A percentile compares a stretch with the other conserved stretches of the same genome.
Evolutionary conservation across 2,888 invertebrate species (phyloP).

Genomic region (Athalia rosae): DNA sequence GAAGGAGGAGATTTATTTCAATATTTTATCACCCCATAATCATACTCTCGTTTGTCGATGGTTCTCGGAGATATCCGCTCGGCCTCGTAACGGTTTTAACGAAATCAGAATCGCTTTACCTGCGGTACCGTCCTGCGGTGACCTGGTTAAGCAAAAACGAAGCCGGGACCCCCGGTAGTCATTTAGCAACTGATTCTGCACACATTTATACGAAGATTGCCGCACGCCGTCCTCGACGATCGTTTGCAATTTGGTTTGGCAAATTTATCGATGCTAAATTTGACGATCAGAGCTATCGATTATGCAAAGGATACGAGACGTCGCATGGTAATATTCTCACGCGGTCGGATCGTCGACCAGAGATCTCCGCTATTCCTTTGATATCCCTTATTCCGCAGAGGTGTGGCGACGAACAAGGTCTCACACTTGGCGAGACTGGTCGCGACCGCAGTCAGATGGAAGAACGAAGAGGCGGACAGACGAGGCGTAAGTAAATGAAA

Average conservation of each 20-base stretch:
- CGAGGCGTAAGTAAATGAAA: constrained; percentile 44
- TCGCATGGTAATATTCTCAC: constrained; percentile 28
- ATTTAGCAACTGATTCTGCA: too few species aligned
- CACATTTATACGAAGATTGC: too few species aligned
- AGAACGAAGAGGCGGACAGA: constrained; percentile 20
- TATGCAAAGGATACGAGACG: constrained; percentile 10
- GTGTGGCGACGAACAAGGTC: constrained; percentile 34
- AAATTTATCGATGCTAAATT: neutral
- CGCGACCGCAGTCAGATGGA: constrained; percentile 17
- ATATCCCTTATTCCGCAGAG: constrained; percentile 32
- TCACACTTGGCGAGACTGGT: constrained; percentile 32
- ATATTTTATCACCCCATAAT: constrained; percentile 30
- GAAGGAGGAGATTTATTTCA: constrained; percentile 22
- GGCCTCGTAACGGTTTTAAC: constrained; percentile 28
- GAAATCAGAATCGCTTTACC: neutral
- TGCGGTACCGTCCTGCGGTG: neutral
- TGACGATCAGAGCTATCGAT: constrained; percentile 24
- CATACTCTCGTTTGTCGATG: constrained; percentile 34
- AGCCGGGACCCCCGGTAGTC: neutral
- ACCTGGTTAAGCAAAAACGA: neutral
- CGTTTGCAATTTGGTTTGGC: neutral
- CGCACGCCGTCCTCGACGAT: neutral
- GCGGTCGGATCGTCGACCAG: constrained; percentile 18
- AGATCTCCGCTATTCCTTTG: neutral
- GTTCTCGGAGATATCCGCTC: constrained; percentile 13